Evolutionary conservation across 2,888 invertebrate genomes (phyloP), one percentile per base, ranked within the genome.

Genomic region (Rhimphoctona megacephalus): DNA sequence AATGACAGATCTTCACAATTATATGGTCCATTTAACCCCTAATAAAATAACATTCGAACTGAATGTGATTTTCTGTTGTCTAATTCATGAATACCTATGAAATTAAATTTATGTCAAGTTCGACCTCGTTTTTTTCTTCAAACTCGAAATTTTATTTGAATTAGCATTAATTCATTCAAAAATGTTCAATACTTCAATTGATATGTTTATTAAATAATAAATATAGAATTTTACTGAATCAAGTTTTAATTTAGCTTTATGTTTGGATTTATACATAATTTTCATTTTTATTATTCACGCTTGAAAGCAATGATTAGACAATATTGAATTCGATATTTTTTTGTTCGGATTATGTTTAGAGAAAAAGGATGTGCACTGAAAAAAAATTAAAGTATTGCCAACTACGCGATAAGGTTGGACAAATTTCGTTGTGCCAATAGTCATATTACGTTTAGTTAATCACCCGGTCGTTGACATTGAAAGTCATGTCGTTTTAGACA

Each of bases 1-100:
- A 84, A 57, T 73, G 74, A 80, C 46, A 54, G 79, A 82, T 88
- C 82, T 25, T 85, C 64, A 74, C 77, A 30, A 83, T 82, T 78
- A 83, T 80, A 46, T 64, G 4, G 6, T 19, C 19, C 19, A 52
- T 64, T 67, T 19, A 25, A 57, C 25, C 57, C 57, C 57, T 4
- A 30, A 57, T 30, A 14, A 57, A 57, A 57, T 30, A 2, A 25
- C 25, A 14, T 57, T 57, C 25, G 57, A 57, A 57, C 5, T 14
- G 14, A 57, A 14, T 14, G 25, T 25, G 4, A 30, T 57, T 57
- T 57, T 57, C 4, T 14, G 57, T 57, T 57, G 14, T 57, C 25
- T 9, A 57, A 25, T 25, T 49, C n/a, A 1, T 3, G 2, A 11
- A 4, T 17, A 49, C 49, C 19, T 6, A 49, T 49, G 19, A 49